These are phyloP conservation scores for Mechanitis mazaeus DNA, from an alignment of 2,888 invertebrate species.

Conservation along the genomic window DNA sequence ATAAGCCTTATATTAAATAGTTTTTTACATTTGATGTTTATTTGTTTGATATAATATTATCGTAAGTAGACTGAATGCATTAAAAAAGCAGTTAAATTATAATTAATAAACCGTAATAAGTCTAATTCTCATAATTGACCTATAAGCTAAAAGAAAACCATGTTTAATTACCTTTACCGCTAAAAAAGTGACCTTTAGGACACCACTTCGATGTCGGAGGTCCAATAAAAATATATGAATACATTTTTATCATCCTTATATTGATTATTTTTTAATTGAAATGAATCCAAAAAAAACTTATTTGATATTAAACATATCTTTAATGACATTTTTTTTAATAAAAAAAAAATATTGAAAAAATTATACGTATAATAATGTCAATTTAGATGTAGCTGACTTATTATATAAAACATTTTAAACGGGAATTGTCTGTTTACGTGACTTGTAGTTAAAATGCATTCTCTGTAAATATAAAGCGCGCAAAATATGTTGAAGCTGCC, in stretches of 20 bases:
- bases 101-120: slow-evolving; percentile 36
- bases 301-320: too few relatives aligned
- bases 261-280: slow-evolving; percentile 9
- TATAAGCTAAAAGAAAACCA: slow-evolving; percentile 42
- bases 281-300: too few relatives aligned
- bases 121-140: slow-evolving; percentile 61
- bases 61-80: too few relatives aligned
- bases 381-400: not conserved
- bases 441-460: not conserved
- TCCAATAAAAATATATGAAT: slow-evolving; percentile 32
- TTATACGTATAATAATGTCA: too few relatives aligned
- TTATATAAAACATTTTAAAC: not conserved
- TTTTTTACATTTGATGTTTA: too few relatives aligned
- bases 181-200: slow-evolving; percentile 62
- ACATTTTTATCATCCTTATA: slow-evolving; percentile 27
- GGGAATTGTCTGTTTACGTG: not conserved
- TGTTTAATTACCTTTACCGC: slow-evolving; percentile 51
- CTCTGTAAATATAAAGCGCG: not conserved
- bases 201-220: slow-evolving; percentile 29
- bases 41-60: too few relatives aligned
- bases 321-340: too few relatives aligned
- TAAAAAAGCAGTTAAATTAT: slow-evolving; percentile 23
- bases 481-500: not conserved
- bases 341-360: too few relatives aligned
- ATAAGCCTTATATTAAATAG: too few relatives aligned